Conservation (phyloP, 2,888 invertebrate species). For the Brachypalpus laphriformis region DNA sequence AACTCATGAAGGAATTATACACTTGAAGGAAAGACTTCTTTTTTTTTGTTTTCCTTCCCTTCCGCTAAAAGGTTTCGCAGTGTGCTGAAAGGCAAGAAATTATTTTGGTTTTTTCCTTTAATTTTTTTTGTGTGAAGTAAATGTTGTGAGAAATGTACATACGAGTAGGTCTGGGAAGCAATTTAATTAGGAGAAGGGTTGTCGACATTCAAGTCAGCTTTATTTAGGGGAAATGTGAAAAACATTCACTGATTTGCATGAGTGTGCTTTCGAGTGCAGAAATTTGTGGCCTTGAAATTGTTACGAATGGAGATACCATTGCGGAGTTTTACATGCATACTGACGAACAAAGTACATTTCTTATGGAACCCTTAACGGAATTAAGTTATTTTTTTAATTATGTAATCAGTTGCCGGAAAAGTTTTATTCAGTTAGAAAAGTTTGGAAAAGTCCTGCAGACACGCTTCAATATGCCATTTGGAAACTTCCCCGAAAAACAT, state of each 20-base stretch:
- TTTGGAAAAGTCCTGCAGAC: no score
- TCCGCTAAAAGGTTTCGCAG: slow-evolving; percentile 37
- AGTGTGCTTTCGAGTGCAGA: not conserved
- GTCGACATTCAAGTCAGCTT: not conserved
- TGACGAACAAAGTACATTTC: no score
- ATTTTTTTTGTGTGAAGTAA: not conserved
- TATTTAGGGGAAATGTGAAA: slow-evolving; percentile 2
- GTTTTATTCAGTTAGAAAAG: no score
- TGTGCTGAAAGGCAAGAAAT: not conserved
- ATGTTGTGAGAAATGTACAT: not conserved
- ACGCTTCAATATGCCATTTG: no score
- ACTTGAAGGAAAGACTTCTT: slow-evolving; percentile 75
- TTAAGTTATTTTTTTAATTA: no score
- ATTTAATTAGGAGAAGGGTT: slow-evolving; percentile 32
- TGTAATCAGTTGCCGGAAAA: no score
- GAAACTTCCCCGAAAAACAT: no score
- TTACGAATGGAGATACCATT: not conserved
- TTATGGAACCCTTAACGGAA: no score
- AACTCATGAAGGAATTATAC: slow-evolving; percentile 75
- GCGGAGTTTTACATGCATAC: no score
- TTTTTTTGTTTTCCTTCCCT: slow-evolving; percentile 52
- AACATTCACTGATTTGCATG: not conserved
- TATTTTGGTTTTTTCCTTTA: not conserved
- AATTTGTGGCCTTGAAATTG: not conserved
- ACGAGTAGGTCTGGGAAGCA: slow-evolving; percentile 9